Conservation (phyloP, 2,113 vertebrate genomes). For the Lepidothrix coronata region DNA sequence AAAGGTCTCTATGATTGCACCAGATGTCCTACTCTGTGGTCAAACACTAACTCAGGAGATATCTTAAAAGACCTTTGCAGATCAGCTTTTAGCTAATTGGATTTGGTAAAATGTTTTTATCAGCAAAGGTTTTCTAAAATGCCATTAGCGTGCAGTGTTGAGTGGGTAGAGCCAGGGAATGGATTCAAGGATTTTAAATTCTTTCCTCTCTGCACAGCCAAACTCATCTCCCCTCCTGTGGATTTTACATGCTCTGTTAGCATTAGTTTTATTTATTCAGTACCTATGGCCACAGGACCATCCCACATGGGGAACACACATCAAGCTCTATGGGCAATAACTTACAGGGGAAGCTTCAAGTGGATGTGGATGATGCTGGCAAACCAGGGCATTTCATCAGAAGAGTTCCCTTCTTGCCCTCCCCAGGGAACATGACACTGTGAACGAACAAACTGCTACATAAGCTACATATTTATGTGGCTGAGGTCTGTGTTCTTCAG, state of each 20-base stretch:
- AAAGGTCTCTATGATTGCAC: neutral
- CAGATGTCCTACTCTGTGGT: neutral
- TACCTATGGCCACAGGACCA: neutral
- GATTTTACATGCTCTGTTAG: rapidly evolving
- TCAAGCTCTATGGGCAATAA: neutral
- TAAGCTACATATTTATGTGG: neutral
- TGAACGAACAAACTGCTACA: neutral
- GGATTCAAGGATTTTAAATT: neutral
- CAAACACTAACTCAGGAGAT: neutral
- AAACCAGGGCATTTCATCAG: neutral
- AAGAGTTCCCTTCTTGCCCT: neutral
- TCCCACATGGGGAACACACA: rapidly evolving
- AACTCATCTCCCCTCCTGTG: neutral
- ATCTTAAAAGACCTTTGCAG: neutral
- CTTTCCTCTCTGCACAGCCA: neutral
- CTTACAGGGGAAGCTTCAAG: neutral
- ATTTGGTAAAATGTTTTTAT: neutral
- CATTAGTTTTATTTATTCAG: neutral
- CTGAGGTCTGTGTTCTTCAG: neutral
- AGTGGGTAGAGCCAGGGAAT: neutral
- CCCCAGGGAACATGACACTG: neutral
- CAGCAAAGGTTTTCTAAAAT: neutral
- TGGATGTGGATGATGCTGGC: neutral
- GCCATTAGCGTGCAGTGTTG: no score
- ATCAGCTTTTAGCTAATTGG: neutral